Evolutionary conservation across 2,888 invertebrate genomes (phyloP), one percentile per base, ranked within the genome.

Genomic region (Thalpophila matura): DNA sequence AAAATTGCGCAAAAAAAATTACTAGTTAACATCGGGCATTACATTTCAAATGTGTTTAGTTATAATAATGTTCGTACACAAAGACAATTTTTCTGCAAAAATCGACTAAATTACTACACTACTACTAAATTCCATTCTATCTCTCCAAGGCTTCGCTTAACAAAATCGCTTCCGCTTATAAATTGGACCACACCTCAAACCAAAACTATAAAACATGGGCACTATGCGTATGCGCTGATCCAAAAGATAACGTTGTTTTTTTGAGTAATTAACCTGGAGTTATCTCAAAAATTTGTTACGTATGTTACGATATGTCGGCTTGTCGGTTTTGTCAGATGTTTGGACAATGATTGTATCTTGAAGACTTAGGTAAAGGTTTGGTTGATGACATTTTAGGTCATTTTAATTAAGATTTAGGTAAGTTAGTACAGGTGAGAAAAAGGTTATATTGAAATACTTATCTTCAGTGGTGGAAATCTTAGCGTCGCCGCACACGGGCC

Each of bases 231-330:
- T 80, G 82, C 80, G 72, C 74, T 70, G 86, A 89, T 87, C 76
- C 73, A 75, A 40, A 64, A 85, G 89, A 88, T 89, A 89, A 79
- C 58, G 74, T 83, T 80, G 74, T 84, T 86, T 86, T 76, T 88
- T 89, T 85, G 72, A 82, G 83, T 88, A 89, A 90, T 89, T 89
- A 89, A 85, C 77, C 62, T 16, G 50, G 42, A 67, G 78, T 74
- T 74, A 82, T 78, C 67, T 80, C 26, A 58, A 55, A 74, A 70
- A 79, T 75, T 64, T 58, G 77, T 74, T 70, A 70, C 57, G 24
- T 38, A 42, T 60, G 40, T 60, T 57, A 50, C 38, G 10, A 56
- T 56, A 67, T 40, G 58, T 56, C 53, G 49, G 43, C 20, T 31
- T 40, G 58, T 56, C 53, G 49, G 43, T 16, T 31, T 4, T 43